Base-by-base conservation (phyloP, 2,113 vertebrate species). In the Rostratula benghalensis region DNA sequence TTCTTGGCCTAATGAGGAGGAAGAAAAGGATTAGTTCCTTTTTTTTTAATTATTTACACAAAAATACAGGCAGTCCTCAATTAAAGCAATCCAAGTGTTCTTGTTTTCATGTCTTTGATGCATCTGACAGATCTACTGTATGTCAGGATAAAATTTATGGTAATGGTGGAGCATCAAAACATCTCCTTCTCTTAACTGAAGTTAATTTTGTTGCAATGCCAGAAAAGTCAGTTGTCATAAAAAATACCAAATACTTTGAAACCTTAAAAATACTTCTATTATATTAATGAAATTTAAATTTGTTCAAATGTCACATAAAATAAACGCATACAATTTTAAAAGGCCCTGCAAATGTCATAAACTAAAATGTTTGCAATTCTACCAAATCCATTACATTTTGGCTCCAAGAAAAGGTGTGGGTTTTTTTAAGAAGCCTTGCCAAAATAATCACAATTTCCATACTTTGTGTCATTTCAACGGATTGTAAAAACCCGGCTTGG, bases 1-100 rank as follows among this genome's bases (percentile, higher is more conserved):
- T 94, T 93, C 93, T 95, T 94, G 84, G 92, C 57, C 87, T 96
- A 95, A 95, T 93, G 86, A 91, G 74, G 57, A 94, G 87, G 88
- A 94, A 94, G 92, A 90, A 90, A 91, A 88, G 51, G 83, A 90
- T 96, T 97, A 71, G 50, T 85, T 92, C 70, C 30, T 45, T 91
- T 95, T 90, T 81, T 90, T 39, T 39, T 39, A 39, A 89, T 78
- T 93, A 90, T 95, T 96, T 93, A 87, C 87, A 68, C 63, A 60
- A 70, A 91, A 97, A 95, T 95, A 87, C 9, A 83, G 71, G 37
- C 74, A 94, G 59, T 31, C 53, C 48, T 96, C 93, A 80, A 35
- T 94, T 93, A 94, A 96, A 96, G 68, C 28, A 60, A 41, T 43
- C 64, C 45, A 60, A 82, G 50, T 37, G 61, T 37, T 87, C 88